Base-by-base conservation (phyloP, 2,888 invertebrate species). In the Myopa testacea region DNA sequence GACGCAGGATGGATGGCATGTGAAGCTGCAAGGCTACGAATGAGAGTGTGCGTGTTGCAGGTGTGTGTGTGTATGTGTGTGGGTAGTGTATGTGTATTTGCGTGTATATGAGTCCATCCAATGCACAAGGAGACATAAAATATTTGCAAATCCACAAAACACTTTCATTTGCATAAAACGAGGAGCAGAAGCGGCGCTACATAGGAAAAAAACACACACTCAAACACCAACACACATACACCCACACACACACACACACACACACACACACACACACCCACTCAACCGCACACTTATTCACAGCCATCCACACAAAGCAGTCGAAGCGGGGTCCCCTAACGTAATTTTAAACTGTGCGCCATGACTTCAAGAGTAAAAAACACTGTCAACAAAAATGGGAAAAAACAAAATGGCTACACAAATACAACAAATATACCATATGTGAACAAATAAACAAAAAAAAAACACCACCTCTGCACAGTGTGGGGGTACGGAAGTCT, bases 81-180 rank as follows among this genome's bases (percentile, higher is more conserved):
- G 37, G 6, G 34, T 71, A 3, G 5, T 16, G 7, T 26, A 26
- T 50, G 45, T 69, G 6, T 50, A 45, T 26, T 19, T 12, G 65
- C 16, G 67, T n/a, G 67, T 75, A 26, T 67, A 55, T 73, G 52
- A 37, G 55, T 52, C 6, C 10, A n/a, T 50, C 16, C 60, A 0
- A 8, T 38, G 65, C 37, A 52, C 38, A 45, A 26, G 68, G 38
- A 63, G 74, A 63, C 60, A 75, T 68, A 68, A 75, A 75, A 69
- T 60, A 75, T 75, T 75, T 69, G 58, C 60, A 68, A 75, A 75
- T 75, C 75, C 75, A 68, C 75, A 75, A 75, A 75, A 75, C 68
- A 69, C 75, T 75, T 75, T 69, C 75, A 75, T 75, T 75, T 75
- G 69, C 75, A 75, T 75, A 75, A 75, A 45, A 50, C 65, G 55